These are phyloP conservation scores for Dolichotis patagonum DNA, from an alignment of 2,113 vertebrate species.

Conservation along the genomic window DNA sequence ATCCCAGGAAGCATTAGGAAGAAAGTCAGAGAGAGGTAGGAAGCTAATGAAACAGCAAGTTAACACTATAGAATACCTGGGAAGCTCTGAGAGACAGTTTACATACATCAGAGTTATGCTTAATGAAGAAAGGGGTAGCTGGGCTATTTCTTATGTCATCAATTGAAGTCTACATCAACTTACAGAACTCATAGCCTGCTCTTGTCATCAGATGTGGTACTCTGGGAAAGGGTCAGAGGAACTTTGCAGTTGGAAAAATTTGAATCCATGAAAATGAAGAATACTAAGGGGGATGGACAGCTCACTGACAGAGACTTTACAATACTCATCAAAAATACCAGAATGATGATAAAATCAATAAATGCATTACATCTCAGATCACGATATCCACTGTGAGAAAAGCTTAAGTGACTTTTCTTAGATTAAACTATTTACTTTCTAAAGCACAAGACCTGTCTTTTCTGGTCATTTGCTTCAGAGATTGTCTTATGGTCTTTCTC, in stretches of 20 bases:
- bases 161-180: background rate
- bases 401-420: background rate
- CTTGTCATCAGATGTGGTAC: background rate
- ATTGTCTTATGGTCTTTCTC: background rate
- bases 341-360: background rate
- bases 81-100: background rate
- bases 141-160: background rate
- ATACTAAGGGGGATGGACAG: background rate
- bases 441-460: background rate
- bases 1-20: background rate
- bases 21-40: background rate
- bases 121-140: background rate
- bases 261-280: background rate
- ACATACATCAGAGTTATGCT: background rate
- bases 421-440: background rate
- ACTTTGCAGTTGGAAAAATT: background rate
- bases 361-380: background rate
- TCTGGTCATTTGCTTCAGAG: background rate
- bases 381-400: background rate
- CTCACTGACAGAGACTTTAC: background rate
- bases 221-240: background rate
- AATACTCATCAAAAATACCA: background rate
- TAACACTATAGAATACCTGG: background rate
- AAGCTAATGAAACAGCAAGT: background rate
- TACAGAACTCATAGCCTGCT: background rate